phyloP scores from a whole-genome alignment of 2,797 vertebrate genomes.

The Ciconia nigra region DNA sequence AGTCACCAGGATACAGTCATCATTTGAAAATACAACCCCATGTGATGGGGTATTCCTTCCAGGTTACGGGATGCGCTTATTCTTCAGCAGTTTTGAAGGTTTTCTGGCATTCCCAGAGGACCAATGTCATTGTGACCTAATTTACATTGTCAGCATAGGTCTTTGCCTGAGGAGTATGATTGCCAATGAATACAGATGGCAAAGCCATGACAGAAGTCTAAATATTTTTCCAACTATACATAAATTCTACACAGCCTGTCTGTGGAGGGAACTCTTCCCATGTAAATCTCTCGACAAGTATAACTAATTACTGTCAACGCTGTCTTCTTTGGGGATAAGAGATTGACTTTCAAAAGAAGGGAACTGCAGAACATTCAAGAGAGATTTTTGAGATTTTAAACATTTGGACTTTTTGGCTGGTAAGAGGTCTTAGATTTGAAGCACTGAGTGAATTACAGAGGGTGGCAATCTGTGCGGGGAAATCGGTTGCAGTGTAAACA shows the following conservation, averaged over 20 bases:
- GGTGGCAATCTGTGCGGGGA: neutral
- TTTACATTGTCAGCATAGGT: neutral
- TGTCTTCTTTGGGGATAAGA: neutral
- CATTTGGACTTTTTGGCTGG: neutral
- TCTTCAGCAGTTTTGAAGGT: neutral
- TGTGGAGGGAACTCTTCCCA: neutral
- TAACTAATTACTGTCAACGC: neutral
- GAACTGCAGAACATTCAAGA: neutral
- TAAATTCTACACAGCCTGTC: neutral
- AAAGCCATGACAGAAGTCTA: constrained; percentile 17
- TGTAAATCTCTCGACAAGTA: neutral
- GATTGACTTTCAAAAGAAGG: neutral
- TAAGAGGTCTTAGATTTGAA: neutral
- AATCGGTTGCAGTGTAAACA: neutral
- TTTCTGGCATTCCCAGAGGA: neutral
- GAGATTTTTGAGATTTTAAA: neutral
- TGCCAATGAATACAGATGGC: constrained; percentile 22
- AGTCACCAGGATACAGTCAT: neutral
- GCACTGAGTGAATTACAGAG: neutral
- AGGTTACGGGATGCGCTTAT: neutral
- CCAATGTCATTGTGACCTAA: neutral
- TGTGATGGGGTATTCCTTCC: neutral
- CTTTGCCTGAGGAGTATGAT: neutral
- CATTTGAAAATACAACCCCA: neutral
- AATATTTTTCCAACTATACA: constrained; percentile 34